A percentile compares a stretch with the other conserved stretches of the same genome.
Evolutionary conservation across 2,797 vertebrate species (phyloP).

Genomic region (Lacerta agilis): DNA sequence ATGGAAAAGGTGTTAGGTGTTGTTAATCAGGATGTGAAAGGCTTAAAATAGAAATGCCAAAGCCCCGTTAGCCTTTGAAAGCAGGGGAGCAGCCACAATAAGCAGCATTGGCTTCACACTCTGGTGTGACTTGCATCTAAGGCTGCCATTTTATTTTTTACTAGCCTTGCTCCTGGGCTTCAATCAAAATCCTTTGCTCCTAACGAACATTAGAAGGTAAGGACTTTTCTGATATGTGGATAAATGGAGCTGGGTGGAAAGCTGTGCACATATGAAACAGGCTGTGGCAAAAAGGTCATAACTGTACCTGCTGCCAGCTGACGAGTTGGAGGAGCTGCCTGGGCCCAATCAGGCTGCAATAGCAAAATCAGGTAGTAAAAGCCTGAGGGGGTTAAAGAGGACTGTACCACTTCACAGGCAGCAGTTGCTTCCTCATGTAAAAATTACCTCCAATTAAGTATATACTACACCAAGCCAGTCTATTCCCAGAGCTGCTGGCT

Average conservation of each 20-base stretch:
- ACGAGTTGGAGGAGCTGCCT: background rate
- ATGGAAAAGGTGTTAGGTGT: slow-evolving; percentile 28
- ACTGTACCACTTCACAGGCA: background rate
- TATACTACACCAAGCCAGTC: background rate
- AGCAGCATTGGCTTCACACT: background rate
- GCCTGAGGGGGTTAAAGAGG: background rate
- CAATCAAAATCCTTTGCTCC: background rate
- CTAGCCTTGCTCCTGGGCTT: background rate
- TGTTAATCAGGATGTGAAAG: slow-evolving; percentile 36
- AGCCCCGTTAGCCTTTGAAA: background rate
- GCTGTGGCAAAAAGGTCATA: background rate
- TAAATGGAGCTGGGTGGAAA: no score
- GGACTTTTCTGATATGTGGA: background rate
- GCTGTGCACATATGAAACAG: background rate
- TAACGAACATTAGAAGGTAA: background rate
- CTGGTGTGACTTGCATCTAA: background rate
- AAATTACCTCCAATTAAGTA: background rate
- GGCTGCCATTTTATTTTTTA: background rate
- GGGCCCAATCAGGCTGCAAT: background rate
- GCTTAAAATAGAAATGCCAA: slow-evolving; percentile 37
- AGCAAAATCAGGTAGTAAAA: background rate
- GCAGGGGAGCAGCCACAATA: background rate
- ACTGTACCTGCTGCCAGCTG: background rate
- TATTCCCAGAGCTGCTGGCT: background rate
- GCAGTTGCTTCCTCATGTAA: background rate